Base-by-base conservation (phyloP, 30 jellyfish, hydroid and myxozoan species). In the Cassiopea andromeda region DNA sequence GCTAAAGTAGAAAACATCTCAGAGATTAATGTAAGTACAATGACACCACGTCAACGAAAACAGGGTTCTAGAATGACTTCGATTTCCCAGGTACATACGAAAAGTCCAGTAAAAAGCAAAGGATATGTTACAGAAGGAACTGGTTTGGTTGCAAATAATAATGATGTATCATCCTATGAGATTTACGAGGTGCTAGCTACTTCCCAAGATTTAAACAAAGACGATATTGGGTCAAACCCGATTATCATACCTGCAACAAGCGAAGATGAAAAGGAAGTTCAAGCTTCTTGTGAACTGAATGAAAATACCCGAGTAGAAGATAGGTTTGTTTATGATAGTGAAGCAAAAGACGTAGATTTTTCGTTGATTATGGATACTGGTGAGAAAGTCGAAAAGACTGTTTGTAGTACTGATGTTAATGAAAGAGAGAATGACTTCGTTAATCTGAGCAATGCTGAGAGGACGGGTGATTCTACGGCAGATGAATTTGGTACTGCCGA, bases 241-340 rank as follows among this genome's bases (percentile, higher is more conserved):
- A 38, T 60, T 66, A 60, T 87, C 4, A 60, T 87, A 75, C 94
- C 87, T 9, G 81, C 80, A 46, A 89, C 94, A 43, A 69, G n/a
- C 2, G 27, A 9, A 17, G 73, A 44, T 66, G 84, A 18, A 60
- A 12, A 2, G 8, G 73, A 64, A 17, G 15, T 10, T 6, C 7
- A 54, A 10, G 64, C 7, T 3, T 54, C 64, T 54, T 10, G 10
- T 54, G 64, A 54, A 3, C 7, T 54, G 7, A 54, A 6, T 3
- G 12, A 10, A 3, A 3, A 10, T 54, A 10, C 64, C 64, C 64
- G 10, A 27, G 38, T 27, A 27, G 38, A 27, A 27, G 38, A 27
- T 27, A 27, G 38, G 38, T 27, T 27, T 27, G 38, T 27, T 27
- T 0, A 27, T 27, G 38, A 27, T 27, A 27, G 38, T 27, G 38